phyloP scores from a whole-genome alignment of 2,888 invertebrate species.

The Lycaena phlaeas region DNA sequence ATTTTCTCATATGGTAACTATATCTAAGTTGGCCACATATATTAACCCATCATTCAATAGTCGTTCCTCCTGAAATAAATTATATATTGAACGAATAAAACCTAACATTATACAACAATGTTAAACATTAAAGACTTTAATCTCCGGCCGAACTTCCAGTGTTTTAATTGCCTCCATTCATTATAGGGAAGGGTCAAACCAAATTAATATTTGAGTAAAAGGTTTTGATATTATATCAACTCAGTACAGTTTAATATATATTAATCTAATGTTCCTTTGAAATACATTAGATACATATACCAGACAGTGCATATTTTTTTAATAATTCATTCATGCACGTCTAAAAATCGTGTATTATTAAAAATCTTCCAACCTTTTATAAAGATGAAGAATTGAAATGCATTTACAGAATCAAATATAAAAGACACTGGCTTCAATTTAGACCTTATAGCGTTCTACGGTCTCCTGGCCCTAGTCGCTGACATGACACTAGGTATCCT shows the following conservation, averaged over 20 bases:
- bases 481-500: too few relatives aligned
- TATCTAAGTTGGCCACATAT: conserved; percentile 16
- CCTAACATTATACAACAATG: neutral
- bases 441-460: too few relatives aligned
- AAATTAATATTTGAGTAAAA: neutral
- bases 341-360: too few relatives aligned
- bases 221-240: neutral
- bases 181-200: neutral
- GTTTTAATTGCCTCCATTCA: neutral
- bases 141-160: neutral
- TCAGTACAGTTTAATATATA: too few relatives aligned
- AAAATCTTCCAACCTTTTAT: neutral
- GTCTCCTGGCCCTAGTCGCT: too few relatives aligned
- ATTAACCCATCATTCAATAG: neutral
- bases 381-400: too few relatives aligned
- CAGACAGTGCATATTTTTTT: too few relatives aligned
- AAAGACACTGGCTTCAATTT: too few relatives aligned
- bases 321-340: too few relatives aligned
- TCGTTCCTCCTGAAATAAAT: neutral
- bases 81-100: conserved; percentile 4
- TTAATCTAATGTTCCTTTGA: too few relatives aligned
- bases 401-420: too few relatives aligned
- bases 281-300: too few relatives aligned
- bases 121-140: neutral
- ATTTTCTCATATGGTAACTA: conserved; percentile 27